A percentile compares a stretch with the other conserved stretches of the same genome.
Evolutionary conservation across 2,113 vertebrate species (phyloP).

Genomic region (Dipodomys merriami): DNA sequence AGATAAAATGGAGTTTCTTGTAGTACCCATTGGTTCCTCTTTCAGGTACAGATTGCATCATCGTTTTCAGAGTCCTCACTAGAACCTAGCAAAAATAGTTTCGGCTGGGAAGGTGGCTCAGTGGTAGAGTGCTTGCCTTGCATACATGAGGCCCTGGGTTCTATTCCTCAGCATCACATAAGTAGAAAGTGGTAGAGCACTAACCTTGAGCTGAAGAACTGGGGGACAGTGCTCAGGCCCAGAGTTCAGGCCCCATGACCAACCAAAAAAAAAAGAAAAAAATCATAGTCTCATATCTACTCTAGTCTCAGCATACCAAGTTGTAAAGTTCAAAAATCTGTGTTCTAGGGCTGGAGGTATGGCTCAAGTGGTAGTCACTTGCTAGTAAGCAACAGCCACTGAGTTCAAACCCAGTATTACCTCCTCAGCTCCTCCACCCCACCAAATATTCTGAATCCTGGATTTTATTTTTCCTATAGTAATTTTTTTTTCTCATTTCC

Average conservation of each 20-base stretch:
- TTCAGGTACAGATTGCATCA: background rate
- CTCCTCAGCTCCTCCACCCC: background rate
- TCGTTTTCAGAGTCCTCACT: background rate
- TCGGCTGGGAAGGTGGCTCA: too few relatives aligned
- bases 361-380: too few relatives aligned
- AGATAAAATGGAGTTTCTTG: background rate
- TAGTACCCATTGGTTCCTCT: background rate
- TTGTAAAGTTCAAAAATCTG: background rate
- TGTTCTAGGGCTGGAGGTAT: background rate
- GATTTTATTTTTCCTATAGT: background rate
- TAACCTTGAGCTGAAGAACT: too few relatives aligned
- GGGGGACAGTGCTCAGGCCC: too few relatives aligned
- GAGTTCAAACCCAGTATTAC: too few relatives aligned
- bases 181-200: too few relatives aligned
- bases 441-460: background rate
- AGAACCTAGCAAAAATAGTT: background rate
- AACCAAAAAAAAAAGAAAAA: too few relatives aligned
- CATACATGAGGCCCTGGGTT: too few relatives aligned
- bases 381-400: too few relatives aligned
- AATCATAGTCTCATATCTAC: background rate
- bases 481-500: conserved; percentile 14
- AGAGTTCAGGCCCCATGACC: too few relatives aligned
- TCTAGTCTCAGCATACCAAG: background rate
- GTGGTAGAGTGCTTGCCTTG: too few relatives aligned
- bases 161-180: too few relatives aligned